phyloP scores from a whole-genome alignment of 2,888 invertebrate species.

The Drosophila putrida region DNA sequence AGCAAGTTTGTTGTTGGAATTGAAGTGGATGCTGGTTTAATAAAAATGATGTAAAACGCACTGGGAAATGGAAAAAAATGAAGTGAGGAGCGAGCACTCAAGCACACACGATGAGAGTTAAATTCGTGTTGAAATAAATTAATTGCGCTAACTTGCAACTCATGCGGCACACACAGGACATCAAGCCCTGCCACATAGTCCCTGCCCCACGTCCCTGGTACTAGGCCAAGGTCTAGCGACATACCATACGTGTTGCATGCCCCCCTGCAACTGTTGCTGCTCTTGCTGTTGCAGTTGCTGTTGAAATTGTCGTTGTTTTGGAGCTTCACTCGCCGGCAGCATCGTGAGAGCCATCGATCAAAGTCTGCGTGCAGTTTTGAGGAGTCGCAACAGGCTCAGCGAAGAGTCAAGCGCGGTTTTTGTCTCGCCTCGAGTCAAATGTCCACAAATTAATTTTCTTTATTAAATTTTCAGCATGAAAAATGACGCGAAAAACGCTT shows the following conservation, averaged over 20 bases:
- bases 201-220: constrained; percentile 13
- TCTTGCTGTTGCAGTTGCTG: constrained; percentile 22
- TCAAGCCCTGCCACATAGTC: constrained; percentile 10
- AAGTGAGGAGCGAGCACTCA: constrained; percentile 58
- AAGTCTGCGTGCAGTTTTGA: constrained; percentile 75
- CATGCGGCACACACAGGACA: constrained; percentile 68
- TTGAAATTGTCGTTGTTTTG: constrained; percentile 69
- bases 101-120: constrained; percentile 76
- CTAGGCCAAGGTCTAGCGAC: constrained; percentile 60
- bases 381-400: constrained; percentile 45
- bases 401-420: constrained; percentile 24
- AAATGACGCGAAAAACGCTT: constrained; percentile 81
- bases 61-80: constrained; percentile 36
- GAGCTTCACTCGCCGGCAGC: constrained; percentile 66
- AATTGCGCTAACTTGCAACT: constrained; percentile 82
- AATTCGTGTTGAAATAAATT: constrained; percentile 81
- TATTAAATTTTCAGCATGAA: constrained; percentile 82
- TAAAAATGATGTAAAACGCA: constrained; percentile 75
- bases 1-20: constrained; percentile 5
- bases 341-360: constrained; percentile 78
- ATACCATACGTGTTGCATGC: constrained; percentile 52
- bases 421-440: constrained; percentile 79
- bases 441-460: constrained; percentile 82
- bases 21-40: constrained; percentile 27
- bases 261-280: constrained; percentile 10